Percentiles rank a stretch among this genome's conserved stretches.
Evolutionary conservation across 2,888 invertebrate genomes (phyloP).

Genomic region (Stenodera caucasica): DNA sequence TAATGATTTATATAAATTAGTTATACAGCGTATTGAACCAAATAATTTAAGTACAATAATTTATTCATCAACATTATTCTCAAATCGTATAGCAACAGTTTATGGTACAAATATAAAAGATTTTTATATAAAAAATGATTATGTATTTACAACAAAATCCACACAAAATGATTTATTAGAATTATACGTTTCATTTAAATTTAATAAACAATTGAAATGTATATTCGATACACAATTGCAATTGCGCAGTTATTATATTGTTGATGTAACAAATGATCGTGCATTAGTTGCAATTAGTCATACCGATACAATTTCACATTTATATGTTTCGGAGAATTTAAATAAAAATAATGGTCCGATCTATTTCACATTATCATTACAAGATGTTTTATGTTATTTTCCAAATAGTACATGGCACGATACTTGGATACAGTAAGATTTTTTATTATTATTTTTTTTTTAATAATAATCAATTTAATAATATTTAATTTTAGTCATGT

Average conservation of each 20-base stretch:
- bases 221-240: constrained; percentile 73
- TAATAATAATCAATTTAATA: neutral
- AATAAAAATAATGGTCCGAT: constrained; percentile 60
- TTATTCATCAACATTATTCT: constrained; percentile 46
- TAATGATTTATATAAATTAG: constrained; percentile 56
- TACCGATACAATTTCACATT: constrained; percentile 69
- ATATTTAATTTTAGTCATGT: constrained; percentile 64
- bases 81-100: constrained; percentile 39
- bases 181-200: constrained; percentile 76
- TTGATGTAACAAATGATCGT: constrained; percentile 79
- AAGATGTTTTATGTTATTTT: constrained; percentile 80
- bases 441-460: constrained; percentile 1
- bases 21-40: constrained; percentile 71
- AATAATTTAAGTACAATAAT: constrained; percentile 62
- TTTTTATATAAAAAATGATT: constrained; percentile 81
- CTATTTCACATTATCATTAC: constrained; percentile 76
- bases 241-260: constrained; percentile 73
- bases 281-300: constrained; percentile 83
- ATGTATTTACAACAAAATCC: constrained; percentile 78
- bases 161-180: constrained; percentile 50
- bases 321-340: constrained; percentile 77
- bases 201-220: constrained; percentile 70
- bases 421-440: constrained; percentile 78
- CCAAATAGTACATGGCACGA: constrained; percentile 80
- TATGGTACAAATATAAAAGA: constrained; percentile 69